Evolutionary conservation across 2,888 invertebrate species (phyloP).

Genomic region (Eupeodes luniger): DNA sequence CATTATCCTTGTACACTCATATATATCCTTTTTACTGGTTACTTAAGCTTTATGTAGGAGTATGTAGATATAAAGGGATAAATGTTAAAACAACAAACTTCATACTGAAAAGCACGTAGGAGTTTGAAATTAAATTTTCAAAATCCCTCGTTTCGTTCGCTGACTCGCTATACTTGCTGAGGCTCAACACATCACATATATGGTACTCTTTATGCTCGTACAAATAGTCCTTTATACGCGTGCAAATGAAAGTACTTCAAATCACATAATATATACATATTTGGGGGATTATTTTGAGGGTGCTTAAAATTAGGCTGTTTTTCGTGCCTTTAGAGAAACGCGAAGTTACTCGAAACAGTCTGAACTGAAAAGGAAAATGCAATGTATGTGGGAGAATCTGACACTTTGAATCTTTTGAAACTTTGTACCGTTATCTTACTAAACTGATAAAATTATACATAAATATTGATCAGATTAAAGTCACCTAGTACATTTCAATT

Average conservation of each 20-base stretch:
- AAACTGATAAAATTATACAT: too few relatives aligned
- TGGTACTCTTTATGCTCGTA: not conserved
- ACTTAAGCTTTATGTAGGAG: not conserved
- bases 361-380: not conserved
- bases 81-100: not conserved
- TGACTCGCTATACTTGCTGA: not conserved
- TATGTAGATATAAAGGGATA: not conserved
- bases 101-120: conserved; percentile 9
- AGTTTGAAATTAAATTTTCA: conserved; percentile 23
- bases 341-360: conserved; percentile 6
- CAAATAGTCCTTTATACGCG: not conserved
- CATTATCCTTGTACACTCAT: not conserved
- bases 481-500: too few relatives aligned
- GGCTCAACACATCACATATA: conserved; percentile 2
- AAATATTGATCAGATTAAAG: too few relatives aligned
- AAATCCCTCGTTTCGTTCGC: conserved; percentile 14
- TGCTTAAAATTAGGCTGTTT: conserved; percentile 47
- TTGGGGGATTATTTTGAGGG: conserved; percentile 46
- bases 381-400: not conserved
- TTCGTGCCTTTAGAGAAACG: not conserved
- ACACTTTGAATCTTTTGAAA: too few relatives aligned
- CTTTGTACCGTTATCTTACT: too few relatives aligned
- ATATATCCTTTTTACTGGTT: not conserved
- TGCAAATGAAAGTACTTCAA: conserved; percentile 21
- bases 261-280: conserved; percentile 43